A percentile compares a stretch with the other conserved stretches of the same genome.
phyloP scores from a whole-genome alignment of 2,888 invertebrate species.

The Hesperia comma region DNA sequence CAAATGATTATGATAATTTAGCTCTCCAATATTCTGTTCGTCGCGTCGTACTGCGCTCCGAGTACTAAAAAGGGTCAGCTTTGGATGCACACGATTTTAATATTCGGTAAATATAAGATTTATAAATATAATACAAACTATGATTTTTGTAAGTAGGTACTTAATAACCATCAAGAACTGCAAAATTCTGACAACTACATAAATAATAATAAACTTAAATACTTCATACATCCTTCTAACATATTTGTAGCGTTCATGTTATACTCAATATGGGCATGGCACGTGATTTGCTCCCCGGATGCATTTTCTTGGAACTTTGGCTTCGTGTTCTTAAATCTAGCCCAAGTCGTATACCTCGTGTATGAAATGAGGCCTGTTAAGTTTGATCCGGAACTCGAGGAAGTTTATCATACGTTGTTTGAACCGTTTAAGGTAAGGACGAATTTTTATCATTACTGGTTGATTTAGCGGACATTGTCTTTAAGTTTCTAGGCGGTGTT shows the following conservation, averaged over 20 bases:
- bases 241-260: conserved; percentile 87
- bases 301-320: conserved; percentile 95
- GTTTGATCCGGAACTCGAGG: conserved; percentile 92
- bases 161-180: too few relatives aligned
- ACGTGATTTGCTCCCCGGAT: conserved; percentile 93
- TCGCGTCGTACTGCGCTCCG: conserved; percentile 91
- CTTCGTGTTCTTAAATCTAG: conserved; percentile 91
- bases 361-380: conserved; percentile 93
- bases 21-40: conserved; percentile 90
- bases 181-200: too few relatives aligned
- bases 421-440: conserved; percentile 89
- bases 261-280: conserved; percentile 95
- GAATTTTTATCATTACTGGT: too few relatives aligned
- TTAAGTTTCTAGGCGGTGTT: too few relatives aligned
- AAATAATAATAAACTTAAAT: too few relatives aligned
- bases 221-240: neutral
- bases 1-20: conserved; percentile 76
- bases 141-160: too few relatives aligned
- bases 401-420: conserved; percentile 90
- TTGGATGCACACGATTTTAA: conserved; percentile 92
- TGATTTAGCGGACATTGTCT: too few relatives aligned
- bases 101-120: conserved; percentile 84
- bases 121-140: too few relatives aligned
- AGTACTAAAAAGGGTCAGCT: conserved; percentile 91
- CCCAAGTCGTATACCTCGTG: conserved; percentile 90